Evolutionary conservation across 2,888 invertebrate species (phyloP).

Genomic region (Hydroisotoma schaefferi): DNA sequence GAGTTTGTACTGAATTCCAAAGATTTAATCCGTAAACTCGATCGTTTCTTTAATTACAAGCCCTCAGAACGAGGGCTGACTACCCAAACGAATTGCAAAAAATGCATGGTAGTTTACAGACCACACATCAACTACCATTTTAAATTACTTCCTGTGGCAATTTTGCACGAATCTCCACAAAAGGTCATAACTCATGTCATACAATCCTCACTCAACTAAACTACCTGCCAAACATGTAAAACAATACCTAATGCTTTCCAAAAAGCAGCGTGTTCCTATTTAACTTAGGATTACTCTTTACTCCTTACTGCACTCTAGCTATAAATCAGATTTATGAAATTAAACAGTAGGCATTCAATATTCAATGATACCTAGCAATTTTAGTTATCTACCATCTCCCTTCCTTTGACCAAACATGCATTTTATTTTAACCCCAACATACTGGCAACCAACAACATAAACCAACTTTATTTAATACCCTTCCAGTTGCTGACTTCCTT

Average conservation of each 20-base stretch:
- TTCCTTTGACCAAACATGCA: background rate
- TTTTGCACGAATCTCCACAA: slow-evolving; percentile 2
- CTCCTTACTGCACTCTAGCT: too few species aligned
- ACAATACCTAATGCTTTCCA: background rate
- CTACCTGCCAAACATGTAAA: background rate
- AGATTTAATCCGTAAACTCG: background rate
- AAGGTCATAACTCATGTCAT: slow-evolving; percentile 8
- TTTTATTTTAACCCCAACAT: too few species aligned
- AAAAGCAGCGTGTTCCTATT: too few species aligned
- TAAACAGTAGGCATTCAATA: slow-evolving; percentile 14
- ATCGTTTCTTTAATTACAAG: slow-evolving; percentile 4
- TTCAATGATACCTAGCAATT: slow-evolving; percentile 16
- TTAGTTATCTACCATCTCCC: slow-evolving; percentile 13
- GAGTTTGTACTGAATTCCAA: slow-evolving; percentile 1
- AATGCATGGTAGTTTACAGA: background rate
- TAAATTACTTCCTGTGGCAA: slow-evolving; percentile 15
- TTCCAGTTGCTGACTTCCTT: too few species aligned
- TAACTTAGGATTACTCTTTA: too few species aligned
- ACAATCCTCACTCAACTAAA: background rate
- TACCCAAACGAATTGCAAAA: slow-evolving; percentile 16
- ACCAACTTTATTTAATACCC: too few species aligned
- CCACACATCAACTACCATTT: slow-evolving; percentile 12
- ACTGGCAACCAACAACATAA: too few species aligned
- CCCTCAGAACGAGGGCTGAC: background rate
- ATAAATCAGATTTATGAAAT: slow-evolving; percentile 10